These are phyloP conservation scores for Pseudopodoces humilis DNA, from an alignment of 2,113 vertebrate species.

Conservation along the genomic window DNA sequence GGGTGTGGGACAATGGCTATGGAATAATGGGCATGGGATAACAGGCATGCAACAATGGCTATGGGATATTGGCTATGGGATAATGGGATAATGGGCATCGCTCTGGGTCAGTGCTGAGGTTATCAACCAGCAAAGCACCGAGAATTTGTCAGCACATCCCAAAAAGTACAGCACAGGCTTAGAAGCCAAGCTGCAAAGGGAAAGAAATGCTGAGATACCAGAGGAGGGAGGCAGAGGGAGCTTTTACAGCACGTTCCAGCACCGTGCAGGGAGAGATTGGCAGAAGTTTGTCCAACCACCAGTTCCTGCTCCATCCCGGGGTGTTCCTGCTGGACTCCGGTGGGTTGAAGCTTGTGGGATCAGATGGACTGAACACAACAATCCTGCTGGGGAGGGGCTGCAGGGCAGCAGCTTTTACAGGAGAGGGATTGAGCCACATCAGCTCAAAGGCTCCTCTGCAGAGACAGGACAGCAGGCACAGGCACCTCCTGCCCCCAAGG, in stretches of 20 bases:
- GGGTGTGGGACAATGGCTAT: not conserved
- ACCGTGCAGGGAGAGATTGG: rapidly evolving
- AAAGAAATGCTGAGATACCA: not conserved
- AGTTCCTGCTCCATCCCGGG: rapidly evolving
- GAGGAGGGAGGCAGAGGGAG: conserved; percentile 46
- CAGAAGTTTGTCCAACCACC: not conserved
- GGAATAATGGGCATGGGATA: not conserved
- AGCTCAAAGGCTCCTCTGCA: rapidly evolving
- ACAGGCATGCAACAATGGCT: not conserved
- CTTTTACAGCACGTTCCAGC: not conserved
- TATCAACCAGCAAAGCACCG: not conserved
- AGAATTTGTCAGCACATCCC: not conserved
- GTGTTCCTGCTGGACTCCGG: not conserved
- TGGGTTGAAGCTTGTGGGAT: not conserved
- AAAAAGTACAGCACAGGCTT: not conserved
- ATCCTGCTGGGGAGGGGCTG: not conserved
- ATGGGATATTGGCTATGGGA: no score
- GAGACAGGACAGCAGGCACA: not conserved
- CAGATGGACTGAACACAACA: not conserved
- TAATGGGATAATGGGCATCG: rapidly evolving
- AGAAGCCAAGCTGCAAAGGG: not conserved
- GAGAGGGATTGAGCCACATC: rapidly evolving
- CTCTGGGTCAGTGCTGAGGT: not conserved
- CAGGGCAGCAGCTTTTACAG: rapidly evolving
- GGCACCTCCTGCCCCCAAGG: not conserved